Percentiles rank a stretch among this genome's conserved stretches.
Evolutionary conservation across 2,797 vertebrate genomes (phyloP).

Genomic region (Danionella dracula): DNA sequence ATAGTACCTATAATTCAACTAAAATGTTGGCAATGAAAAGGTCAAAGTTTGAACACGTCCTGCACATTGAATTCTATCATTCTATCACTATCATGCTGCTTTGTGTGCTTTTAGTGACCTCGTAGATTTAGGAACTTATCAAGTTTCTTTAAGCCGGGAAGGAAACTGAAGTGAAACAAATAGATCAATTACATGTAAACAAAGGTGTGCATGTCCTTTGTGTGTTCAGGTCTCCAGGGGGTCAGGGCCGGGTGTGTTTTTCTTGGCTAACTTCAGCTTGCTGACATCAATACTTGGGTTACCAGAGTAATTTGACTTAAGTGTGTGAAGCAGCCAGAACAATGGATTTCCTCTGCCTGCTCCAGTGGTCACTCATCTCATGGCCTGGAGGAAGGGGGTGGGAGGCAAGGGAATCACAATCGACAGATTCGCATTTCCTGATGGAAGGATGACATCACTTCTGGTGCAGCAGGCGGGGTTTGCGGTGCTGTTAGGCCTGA

Average conservation of each 20-base stretch:
- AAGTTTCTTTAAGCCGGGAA: background rate
- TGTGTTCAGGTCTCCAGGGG: background rate
- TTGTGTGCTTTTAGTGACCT: background rate
- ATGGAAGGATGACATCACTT: constrained; percentile 57
- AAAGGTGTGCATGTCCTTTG: background rate
- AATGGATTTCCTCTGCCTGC: constrained; percentile 49
- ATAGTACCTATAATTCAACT: too few relatives aligned
- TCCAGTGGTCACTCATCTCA: constrained; percentile 28
- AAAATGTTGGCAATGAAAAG: background rate
- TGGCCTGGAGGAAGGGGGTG: constrained; percentile 30
- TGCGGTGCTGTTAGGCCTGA: background rate
- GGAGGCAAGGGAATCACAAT: constrained; percentile 26
- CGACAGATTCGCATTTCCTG: constrained; percentile 38
- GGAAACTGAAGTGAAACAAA: background rate
- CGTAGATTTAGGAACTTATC: background rate
- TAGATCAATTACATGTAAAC: background rate
- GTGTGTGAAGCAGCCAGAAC: constrained; percentile 41
- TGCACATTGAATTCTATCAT: background rate
- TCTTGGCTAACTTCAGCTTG: constrained; percentile 1
- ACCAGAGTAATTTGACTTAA: constrained; percentile 12
- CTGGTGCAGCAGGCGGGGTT: constrained; percentile 35
- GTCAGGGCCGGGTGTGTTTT: background rate
- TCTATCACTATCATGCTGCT: background rate
- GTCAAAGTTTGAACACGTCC: background rate
- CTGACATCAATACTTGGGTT: constrained; percentile 29